phyloP scores from a whole-genome alignment of 2,113 vertebrate species.

The pig (Sus scrofa) region T2T-Sscrofa CM000825.6:74177001-74177500 shows the following conservation, averaged over 20 bases:
- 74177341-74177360: background rate
- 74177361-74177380: background rate
- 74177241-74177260: background rate
- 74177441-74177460: conserved; percentile 2
- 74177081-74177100: background rate
- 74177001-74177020: background rate
- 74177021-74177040: background rate
- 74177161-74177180: background rate
- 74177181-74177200: background rate
- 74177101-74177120: background rate
- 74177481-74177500: background rate
- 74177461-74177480: conserved; percentile 24
- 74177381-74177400: background rate
- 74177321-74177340: no score
- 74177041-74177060: background rate
- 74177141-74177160: background rate
- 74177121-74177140: background rate
- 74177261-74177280: background rate
- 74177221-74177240: background rate
- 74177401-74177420: conserved; percentile 10
- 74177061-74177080: background rate
- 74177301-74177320: no score
- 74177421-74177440: background rate
- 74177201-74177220: no score
- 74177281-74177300: background rate